A percentile compares a stretch with the other conserved stretches of the same genome.
Evolutionary conservation across 2,797 vertebrate genomes (phyloP).

Genomic region (Scarus forsteni): DNA sequence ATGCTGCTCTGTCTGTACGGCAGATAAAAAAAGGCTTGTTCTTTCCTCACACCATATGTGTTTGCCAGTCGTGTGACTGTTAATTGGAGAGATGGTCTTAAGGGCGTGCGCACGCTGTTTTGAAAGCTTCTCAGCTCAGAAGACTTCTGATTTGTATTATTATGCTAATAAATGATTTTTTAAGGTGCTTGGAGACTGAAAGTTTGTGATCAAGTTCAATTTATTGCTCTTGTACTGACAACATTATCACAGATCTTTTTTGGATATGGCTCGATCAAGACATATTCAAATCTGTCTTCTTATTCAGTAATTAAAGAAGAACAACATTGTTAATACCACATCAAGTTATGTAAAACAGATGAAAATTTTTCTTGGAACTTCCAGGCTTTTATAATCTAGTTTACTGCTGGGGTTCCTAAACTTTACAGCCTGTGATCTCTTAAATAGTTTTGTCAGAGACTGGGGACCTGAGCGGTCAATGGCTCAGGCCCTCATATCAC

Average conservation of each 20-base stretch:
- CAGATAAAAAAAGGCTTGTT: constrained; percentile 36
- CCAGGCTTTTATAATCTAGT: neutral
- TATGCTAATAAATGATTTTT: constrained; percentile 25
- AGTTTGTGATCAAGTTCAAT: constrained; percentile 9
- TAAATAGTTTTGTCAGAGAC: too few species aligned
- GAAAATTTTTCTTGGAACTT: neutral
- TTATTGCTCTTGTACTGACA: neutral
- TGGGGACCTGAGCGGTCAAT: too few species aligned
- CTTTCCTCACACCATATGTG: constrained; percentile 25
- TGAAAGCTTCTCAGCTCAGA: constrained; percentile 2
- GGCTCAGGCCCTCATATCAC: too few species aligned
- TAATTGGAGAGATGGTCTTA: constrained; percentile 48
- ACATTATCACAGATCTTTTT: neutral
- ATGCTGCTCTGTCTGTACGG: constrained; percentile 25
- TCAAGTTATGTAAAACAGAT: neutral
- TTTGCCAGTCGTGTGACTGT: constrained; percentile 41
- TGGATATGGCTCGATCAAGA: neutral
- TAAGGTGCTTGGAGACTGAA: neutral
- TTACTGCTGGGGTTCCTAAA: neutral
- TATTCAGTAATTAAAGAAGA: neutral
- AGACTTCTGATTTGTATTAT: constrained; percentile 23
- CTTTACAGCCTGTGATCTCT: too few species aligned
- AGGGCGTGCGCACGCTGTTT: neutral
- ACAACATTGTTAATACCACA: neutral
- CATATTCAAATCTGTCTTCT: neutral